Evolutionary conservation across 2,888 invertebrate species (phyloP).

Genomic region (Pristionchus exspectatus): DNA sequence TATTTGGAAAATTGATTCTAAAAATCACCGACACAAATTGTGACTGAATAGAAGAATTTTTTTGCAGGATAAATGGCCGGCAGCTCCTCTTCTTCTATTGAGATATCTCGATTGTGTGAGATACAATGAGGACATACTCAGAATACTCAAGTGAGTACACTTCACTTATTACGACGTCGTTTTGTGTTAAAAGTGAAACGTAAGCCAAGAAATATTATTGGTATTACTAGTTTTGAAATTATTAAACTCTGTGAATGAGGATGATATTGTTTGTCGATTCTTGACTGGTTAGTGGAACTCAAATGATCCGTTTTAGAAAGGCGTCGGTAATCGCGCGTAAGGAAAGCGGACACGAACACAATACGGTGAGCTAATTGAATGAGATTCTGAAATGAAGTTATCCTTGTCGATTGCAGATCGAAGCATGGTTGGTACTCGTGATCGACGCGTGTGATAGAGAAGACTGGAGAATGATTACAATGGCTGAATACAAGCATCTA

Average conservation of each 20-base stretch:
- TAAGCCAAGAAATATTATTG: neutral
- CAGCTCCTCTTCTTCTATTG: constrained; percentile 20
- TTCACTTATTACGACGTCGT: neutral
- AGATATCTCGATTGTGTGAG: constrained; percentile 44
- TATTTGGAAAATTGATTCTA: neutral
- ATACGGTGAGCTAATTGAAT: neutral
- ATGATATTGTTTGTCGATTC: neutral
- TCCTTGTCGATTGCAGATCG: neutral
- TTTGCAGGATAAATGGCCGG: constrained; percentile 18
- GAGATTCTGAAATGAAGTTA: neutral
- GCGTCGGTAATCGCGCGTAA: neutral
- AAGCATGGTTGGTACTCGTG: neutral
- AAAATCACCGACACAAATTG: neutral
- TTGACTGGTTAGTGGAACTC: neutral
- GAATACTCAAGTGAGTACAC: neutral
- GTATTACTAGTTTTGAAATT: neutral
- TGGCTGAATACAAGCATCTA: neutral
- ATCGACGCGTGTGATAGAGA: neutral
- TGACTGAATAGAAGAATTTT: neutral
- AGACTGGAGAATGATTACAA: neutral
- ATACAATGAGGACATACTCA: constrained; percentile 1
- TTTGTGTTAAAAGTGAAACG: neutral
- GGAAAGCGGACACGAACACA: neutral
- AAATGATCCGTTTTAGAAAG: neutral
- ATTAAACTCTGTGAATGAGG: neutral